phyloP scores from a whole-genome alignment of 2,797 vertebrate genomes.

The Halcyon smyrnensis region DNA sequence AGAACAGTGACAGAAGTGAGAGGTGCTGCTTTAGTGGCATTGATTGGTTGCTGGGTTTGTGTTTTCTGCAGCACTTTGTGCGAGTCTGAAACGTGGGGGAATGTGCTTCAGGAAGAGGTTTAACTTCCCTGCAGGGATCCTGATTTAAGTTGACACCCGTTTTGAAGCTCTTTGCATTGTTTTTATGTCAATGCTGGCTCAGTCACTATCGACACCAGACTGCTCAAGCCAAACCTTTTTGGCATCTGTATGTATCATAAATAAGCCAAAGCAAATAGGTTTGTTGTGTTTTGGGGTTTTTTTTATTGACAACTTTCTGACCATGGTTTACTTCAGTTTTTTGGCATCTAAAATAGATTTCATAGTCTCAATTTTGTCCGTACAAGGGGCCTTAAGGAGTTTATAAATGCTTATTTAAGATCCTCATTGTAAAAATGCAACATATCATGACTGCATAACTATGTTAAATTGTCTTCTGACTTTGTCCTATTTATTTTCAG shows the following conservation, averaged over 20 bases:
- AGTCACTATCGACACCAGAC: accelerated
- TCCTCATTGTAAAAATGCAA: neutral
- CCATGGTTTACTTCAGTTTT: neutral
- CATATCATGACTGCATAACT: neutral
- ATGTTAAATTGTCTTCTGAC: neutral
- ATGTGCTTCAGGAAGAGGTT: neutral
- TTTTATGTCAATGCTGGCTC: neutral
- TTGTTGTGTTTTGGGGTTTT: neutral
- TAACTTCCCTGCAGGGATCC: neutral
- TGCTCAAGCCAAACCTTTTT: neutral
- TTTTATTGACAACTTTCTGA: neutral
- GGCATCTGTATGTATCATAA: neutral
- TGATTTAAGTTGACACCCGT: neutral
- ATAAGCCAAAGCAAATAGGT: neutral
- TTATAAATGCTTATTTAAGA: neutral
- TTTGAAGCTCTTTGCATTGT: neutral
- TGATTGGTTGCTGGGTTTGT: too few relatives aligned
- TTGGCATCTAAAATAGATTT: neutral
- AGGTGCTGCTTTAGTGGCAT: neutral
- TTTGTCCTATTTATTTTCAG: conserved; percentile 68
- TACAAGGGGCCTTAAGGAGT: neutral
- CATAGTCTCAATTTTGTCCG: neutral
- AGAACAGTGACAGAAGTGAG: neutral
- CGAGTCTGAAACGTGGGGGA: neutral
- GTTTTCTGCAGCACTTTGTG: neutral